Percentiles rank a stretch among this genome's conserved stretches.
Evolutionary conservation across 2,888 invertebrate species (phyloP).

Genomic region (Dynastes hyllus): DNA sequence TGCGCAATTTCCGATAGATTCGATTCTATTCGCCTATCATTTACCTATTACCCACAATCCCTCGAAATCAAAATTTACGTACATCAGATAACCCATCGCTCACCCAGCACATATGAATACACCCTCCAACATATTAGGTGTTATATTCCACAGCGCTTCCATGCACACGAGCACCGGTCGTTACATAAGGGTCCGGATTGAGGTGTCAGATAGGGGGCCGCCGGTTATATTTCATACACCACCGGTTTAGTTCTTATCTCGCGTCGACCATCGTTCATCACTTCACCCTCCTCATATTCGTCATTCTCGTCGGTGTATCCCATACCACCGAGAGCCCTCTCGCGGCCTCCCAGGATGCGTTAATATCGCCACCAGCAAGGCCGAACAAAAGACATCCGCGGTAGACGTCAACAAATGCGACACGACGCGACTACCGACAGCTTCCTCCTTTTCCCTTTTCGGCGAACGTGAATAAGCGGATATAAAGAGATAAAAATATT

Average conservation of each 20-base stretch:
- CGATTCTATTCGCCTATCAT: background rate
- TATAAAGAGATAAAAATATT: constrained; percentile 32
- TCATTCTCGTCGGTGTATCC: constrained; percentile 12
- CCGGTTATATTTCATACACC: constrained; percentile 31
- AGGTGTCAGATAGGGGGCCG: constrained; percentile 40
- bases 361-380: background rate
- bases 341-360: background rate
- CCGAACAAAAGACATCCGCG: constrained; percentile 27
- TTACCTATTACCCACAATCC: too few relatives aligned
- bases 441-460: background rate
- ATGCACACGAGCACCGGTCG: background rate
- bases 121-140: background rate
- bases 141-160: constrained; percentile 8
- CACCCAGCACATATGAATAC: constrained; percentile 11
- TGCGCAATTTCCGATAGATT: background rate
- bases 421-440: constrained; percentile 1
- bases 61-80: constrained; percentile 3
- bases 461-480: constrained; percentile 10
- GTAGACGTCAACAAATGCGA: constrained; percentile 26
- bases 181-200: constrained; percentile 28
- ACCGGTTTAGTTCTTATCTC: constrained; percentile 34
- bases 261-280: constrained; percentile 35
- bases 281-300: constrained; percentile 34
- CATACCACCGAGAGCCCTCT: background rate
- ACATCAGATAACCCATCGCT: constrained; percentile 6